These are phyloP conservation scores for Hypanus sabinus DNA, from an alignment of 2,113 vertebrate genomes.

Conservation along the genomic window DNA sequence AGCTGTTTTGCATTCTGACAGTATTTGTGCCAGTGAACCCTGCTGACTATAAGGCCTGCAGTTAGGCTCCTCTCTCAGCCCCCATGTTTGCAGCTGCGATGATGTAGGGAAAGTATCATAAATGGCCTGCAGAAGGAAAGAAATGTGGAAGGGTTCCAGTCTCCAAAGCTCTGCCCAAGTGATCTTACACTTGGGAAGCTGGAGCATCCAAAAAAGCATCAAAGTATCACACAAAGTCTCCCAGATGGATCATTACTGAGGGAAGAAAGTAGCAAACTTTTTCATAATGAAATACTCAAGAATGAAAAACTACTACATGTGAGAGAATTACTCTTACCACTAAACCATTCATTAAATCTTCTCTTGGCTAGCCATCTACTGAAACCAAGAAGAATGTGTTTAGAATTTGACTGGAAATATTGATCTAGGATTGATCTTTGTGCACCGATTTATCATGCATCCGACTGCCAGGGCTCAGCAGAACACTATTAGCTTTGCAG, in stretches of 20 bases:
- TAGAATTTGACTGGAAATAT: background rate
- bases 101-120: too few relatives aligned
- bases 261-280: background rate
- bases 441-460: background rate
- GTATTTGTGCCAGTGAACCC: too few relatives aligned
- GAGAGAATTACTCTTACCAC: background rate
- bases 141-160: too few relatives aligned
- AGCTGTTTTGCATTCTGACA: too few relatives aligned
- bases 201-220: background rate
- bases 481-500: background rate
- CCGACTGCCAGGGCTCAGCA: background rate
- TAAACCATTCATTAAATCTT: background rate
- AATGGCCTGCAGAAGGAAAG: too few relatives aligned
- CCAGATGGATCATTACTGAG: background rate
- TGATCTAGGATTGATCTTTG: background rate
- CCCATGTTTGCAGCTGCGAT: too few relatives aligned
- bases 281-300: background rate
- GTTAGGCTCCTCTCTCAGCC: too few relatives aligned
- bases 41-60: too few relatives aligned
- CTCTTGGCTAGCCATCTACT: background rate
- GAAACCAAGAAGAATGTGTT: background rate
- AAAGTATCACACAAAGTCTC: background rate
- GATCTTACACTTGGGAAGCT: too few relatives aligned
- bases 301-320: background rate
- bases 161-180: too few relatives aligned